Conservation (phyloP, 2,888 invertebrate genomes). For the Carcina quercana region DNA sequence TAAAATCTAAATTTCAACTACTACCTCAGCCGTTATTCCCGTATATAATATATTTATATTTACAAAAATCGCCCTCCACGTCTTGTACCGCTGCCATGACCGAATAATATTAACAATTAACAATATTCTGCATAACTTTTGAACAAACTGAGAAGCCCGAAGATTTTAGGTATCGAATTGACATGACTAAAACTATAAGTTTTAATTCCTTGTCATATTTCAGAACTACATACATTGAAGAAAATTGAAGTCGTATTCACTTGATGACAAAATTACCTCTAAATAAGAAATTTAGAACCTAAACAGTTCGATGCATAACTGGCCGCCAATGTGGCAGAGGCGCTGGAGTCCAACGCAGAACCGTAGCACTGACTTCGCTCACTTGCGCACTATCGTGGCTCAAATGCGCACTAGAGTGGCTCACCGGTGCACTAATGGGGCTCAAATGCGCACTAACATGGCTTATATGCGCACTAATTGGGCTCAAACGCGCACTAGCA, state of each 20-base stretch:
- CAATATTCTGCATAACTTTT: slow-evolving; percentile 1
- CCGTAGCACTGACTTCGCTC: slow-evolving; percentile 18
- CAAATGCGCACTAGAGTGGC: not conserved
- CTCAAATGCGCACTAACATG: not conserved
- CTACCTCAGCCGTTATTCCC: slow-evolving; percentile 30
- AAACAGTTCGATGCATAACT: slow-evolving; percentile 53
- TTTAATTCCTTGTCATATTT: too few relatives aligned
- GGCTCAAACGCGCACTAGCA: not conserved
- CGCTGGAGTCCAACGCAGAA: slow-evolving; percentile 61
- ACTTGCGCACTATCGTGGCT: not conserved
- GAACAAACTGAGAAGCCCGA: too few relatives aligned
- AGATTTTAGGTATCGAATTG: too few relatives aligned
- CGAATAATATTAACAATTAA: slow-evolving; percentile 2
- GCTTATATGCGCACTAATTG: not conserved
- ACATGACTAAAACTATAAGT: too few relatives aligned
- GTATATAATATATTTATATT: slow-evolving; percentile 30
- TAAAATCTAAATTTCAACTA: slow-evolving; percentile 47
- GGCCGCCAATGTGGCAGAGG: slow-evolving; percentile 67
- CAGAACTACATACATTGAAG: too few relatives aligned
- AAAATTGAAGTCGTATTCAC: too few relatives aligned
- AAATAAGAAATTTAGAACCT: too few relatives aligned
- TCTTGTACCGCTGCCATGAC: slow-evolving; percentile 14
- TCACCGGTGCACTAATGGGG: not conserved
- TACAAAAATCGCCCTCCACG: slow-evolving; percentile 37
- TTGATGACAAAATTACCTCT: too few relatives aligned